Evolutionary conservation across 2,888 invertebrate species (phyloP).

Genomic region (Ceriagrion tenellum): DNA sequence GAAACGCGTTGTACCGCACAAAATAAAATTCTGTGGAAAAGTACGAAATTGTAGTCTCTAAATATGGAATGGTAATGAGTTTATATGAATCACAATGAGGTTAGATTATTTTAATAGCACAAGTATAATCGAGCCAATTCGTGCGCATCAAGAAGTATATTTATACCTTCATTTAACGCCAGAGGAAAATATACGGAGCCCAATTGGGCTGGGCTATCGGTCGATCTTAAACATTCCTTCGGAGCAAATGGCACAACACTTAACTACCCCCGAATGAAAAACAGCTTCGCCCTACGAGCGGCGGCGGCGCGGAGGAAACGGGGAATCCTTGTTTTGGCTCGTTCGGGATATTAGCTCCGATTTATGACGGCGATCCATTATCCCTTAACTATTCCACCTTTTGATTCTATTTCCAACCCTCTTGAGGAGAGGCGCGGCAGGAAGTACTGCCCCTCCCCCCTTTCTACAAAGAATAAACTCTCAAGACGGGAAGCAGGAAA

Average conservation of each 20-base stretch:
- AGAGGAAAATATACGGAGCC: neutral
- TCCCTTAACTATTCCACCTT: slow-evolving; percentile 39
- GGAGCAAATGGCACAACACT: neutral
- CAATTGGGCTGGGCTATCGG: neutral
- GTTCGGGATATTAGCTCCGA: slow-evolving; percentile 10
- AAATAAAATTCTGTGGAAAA: no score
- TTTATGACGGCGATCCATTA: slow-evolving; percentile 28
- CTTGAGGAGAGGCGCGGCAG: neutral
- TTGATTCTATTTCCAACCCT: slow-evolving; percentile 24
- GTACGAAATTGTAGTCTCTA: no score
- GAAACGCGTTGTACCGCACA: no score
- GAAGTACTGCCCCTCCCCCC: neutral
- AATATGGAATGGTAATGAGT: neutral
- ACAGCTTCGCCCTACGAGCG: slow-evolving; percentile 30
- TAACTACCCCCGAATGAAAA: slow-evolving; percentile 23
- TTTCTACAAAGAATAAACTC: neutral
- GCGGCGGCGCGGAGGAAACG: neutral
- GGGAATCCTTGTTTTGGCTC: slow-evolving; percentile 16
- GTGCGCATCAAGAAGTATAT: neutral
- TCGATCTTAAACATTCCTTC: slow-evolving; percentile 1
- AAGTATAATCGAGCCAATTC: neutral
- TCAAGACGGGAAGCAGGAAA: neutral
- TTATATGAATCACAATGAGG: neutral
- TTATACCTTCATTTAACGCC: neutral
- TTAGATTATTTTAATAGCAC: neutral